phyloP scores from a whole-genome alignment of 2,113 vertebrate genomes.

The Stercorarius parasiticus region DNA sequence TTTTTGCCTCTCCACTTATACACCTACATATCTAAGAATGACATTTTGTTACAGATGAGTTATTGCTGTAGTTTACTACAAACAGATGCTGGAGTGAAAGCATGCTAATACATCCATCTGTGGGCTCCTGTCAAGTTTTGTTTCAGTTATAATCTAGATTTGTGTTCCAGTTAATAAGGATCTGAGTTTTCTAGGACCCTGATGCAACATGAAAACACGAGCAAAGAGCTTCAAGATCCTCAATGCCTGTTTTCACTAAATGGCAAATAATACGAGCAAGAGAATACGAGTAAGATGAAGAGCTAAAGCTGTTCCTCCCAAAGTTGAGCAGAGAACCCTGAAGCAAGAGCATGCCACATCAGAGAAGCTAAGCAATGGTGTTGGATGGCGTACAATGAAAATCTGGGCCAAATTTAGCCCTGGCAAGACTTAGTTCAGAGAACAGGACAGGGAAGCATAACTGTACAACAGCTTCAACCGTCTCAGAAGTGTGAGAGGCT shows the following conservation, averaged over 20 bases:
- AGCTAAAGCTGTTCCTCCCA: background rate
- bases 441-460: background rate
- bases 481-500: background rate
- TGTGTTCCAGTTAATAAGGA: background rate
- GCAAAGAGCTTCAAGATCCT: background rate
- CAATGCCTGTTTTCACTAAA: background rate
- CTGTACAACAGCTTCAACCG: background rate
- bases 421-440: background rate
- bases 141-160: background rate
- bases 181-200: background rate
- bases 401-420: background rate
- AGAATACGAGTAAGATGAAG: background rate
- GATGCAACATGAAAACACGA: background rate
- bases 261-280: background rate
- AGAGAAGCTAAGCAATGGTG: background rate
- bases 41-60: conserved; percentile 57
- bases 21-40: conserved; percentile 31
- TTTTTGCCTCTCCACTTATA: conserved; percentile 47
- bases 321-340: background rate
- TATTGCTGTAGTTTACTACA: conserved; percentile 35
- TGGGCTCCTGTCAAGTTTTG: background rate
- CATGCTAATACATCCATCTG: background rate
- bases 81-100: too few species aligned
- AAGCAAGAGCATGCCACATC: background rate
- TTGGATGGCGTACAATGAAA: background rate